These are phyloP conservation scores for Pseudococcus longispinus DNA, from an alignment of 2,888 invertebrate genomes.

Conservation along the genomic window DNA sequence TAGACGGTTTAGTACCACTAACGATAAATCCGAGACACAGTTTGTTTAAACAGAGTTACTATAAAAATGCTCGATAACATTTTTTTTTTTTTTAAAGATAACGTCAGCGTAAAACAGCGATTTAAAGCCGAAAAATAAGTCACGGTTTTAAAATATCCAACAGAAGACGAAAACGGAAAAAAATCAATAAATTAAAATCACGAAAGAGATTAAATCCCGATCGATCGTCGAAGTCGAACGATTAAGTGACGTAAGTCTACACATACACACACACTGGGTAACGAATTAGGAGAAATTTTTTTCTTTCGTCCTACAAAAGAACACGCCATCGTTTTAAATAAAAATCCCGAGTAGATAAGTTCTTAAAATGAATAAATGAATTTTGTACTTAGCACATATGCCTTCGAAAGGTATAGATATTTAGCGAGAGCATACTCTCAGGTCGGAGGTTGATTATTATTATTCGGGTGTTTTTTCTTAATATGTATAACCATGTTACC, in stretches of 20 bases:
- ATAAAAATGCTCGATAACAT: neutral
- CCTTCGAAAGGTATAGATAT: neutral
- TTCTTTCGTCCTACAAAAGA: neutral
- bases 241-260: constrained; percentile 27
- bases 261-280: constrained; percentile 23
- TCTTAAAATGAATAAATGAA: neutral
- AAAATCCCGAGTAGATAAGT: neutral
- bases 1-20: constrained; percentile 16
- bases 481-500: constrained; percentile 60
- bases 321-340: constrained; percentile 9
- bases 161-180: neutral
- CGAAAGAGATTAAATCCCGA: constrained; percentile 15
- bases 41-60: constrained; percentile 15
- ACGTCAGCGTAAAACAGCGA: neutral
- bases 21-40: neutral
- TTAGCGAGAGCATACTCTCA: constrained; percentile 10
- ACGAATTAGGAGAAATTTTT: neutral
- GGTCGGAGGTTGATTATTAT: constrained; percentile 50
- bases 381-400: constrained; percentile 30
- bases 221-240: constrained; percentile 9
- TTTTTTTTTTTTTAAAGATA: neutral
- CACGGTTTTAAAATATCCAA: neutral
- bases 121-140: constrained; percentile 7
- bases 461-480: constrained; percentile 59
- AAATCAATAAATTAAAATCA: constrained; percentile 24